Conservation (phyloP, 2,888 invertebrate species). For the Polietes domitor region DNA sequence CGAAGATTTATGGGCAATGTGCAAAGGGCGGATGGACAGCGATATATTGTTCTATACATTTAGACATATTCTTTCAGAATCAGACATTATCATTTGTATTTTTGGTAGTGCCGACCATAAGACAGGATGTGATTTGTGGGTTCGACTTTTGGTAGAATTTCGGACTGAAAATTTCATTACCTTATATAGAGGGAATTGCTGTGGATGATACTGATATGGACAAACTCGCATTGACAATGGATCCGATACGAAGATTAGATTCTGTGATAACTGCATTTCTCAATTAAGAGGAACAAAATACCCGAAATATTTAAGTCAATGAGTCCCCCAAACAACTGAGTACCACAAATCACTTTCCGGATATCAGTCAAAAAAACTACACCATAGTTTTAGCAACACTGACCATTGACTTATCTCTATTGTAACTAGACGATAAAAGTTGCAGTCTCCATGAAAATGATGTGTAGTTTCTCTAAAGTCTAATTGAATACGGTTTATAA, state of each 20-base stretch:
- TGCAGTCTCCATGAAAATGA: too few species aligned
- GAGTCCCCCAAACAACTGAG: too few species aligned
- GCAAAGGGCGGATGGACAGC: not conserved
- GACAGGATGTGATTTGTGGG: slow-evolving; percentile 10
- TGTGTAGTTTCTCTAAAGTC: too few species aligned
- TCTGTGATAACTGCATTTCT: not conserved
- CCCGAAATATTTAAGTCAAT: too few species aligned
- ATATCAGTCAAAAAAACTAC: too few species aligned
- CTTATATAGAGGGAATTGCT: not conserved
- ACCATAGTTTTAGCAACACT: too few species aligned
- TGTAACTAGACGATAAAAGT: too few species aligned
- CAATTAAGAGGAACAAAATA: not conserved
- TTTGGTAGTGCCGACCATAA: not conserved
- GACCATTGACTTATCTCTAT: too few species aligned
- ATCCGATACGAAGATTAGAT: not conserved
- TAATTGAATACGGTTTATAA: too few species aligned
- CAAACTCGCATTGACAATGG: not conserved
- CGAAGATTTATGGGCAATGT: not conserved
- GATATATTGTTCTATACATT: not conserved
- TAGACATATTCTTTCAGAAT: not conserved
- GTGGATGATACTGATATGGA: not conserved
- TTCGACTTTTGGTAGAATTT: not conserved
- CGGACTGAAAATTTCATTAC: not conserved
- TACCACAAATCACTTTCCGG: too few species aligned
- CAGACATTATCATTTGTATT: slow-evolving; percentile 9